Conservation (phyloP, 1,140 invertebrate species). For the Melanaphis sacchari region DNA sequence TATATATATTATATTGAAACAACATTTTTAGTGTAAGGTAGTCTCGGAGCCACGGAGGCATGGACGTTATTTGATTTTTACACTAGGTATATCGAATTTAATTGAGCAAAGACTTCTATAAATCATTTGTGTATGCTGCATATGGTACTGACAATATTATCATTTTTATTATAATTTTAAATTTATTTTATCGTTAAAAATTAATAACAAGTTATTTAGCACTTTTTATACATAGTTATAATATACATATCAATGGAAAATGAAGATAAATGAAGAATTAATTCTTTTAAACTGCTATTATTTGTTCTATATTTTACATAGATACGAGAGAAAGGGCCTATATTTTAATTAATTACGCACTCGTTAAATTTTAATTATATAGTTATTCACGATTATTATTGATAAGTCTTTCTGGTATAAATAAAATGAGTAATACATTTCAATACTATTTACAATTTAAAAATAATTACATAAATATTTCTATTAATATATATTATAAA, state of each 20-base stretch:
- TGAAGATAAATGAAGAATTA: neutral
- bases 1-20: neutral
- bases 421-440: neutral
- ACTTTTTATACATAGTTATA: no score
- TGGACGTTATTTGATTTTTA: neutral
- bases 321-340: no score
- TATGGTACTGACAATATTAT: neutral
- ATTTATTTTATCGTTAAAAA: neutral
- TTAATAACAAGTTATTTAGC: neutral
- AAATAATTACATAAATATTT: neutral
- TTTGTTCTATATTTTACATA: neutral
- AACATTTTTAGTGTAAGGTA: no score
- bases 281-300: neutral
- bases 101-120: neutral
- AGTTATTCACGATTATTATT: neutral
- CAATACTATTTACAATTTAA: neutral
- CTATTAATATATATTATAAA: no score
- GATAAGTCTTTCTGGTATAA: neutral
- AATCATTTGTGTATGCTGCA: neutral
- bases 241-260: neutral
- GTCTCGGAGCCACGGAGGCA: no score
- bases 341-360: neutral
- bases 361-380: neutral
- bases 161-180: neutral
- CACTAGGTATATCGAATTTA: neutral